phyloP scores from a whole-genome alignment of 2,797 vertebrate genomes.

The Austrolebias charrua region DNA sequence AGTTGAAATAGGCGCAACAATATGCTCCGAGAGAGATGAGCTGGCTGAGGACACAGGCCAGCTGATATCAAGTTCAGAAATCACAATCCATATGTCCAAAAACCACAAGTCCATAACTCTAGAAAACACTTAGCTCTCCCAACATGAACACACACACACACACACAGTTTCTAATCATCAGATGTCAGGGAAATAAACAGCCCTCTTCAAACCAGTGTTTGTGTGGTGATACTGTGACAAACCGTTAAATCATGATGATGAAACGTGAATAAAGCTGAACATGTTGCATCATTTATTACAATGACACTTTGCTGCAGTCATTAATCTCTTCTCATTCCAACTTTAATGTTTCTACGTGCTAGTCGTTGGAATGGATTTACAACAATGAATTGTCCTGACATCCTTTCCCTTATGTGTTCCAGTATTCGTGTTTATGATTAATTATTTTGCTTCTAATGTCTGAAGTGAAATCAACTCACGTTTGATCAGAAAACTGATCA shows the following conservation, averaged over 20 bases:
- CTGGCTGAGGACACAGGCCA: conserved; percentile 35
- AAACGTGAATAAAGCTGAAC: conserved; percentile 44
- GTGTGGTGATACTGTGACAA: conserved; percentile 18
- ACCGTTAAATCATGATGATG: conserved; percentile 19
- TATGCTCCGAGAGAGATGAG: conserved; percentile 35
- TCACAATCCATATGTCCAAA: conserved; percentile 11
- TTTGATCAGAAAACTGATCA: conserved; percentile 27
- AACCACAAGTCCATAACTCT: conserved; percentile 8
- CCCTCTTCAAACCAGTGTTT: conserved; percentile 15
- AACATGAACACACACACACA: not conserved
- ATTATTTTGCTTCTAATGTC: conserved; percentile 10
- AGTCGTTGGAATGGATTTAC: conserved; percentile 27
- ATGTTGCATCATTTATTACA: conserved; percentile 25
- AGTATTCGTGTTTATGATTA: conserved; percentile 30
- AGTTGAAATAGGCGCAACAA: conserved; percentile 66
- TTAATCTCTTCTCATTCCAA: conserved; percentile 18
- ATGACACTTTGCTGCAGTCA: conserved; percentile 24
- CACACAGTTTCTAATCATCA: conserved; percentile 2
- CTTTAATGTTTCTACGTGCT: conserved; percentile 28
- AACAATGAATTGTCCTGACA: conserved; percentile 15
- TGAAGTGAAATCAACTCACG: conserved; percentile 23
- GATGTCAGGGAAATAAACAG: conserved; percentile 19
- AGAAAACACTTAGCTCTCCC: conserved; percentile 7
- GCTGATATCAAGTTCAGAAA: conserved; percentile 45
- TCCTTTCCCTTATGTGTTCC: conserved; percentile 13